Conservation (phyloP, 2,797 vertebrate species). For the Toxotes lorentzi region DNA sequence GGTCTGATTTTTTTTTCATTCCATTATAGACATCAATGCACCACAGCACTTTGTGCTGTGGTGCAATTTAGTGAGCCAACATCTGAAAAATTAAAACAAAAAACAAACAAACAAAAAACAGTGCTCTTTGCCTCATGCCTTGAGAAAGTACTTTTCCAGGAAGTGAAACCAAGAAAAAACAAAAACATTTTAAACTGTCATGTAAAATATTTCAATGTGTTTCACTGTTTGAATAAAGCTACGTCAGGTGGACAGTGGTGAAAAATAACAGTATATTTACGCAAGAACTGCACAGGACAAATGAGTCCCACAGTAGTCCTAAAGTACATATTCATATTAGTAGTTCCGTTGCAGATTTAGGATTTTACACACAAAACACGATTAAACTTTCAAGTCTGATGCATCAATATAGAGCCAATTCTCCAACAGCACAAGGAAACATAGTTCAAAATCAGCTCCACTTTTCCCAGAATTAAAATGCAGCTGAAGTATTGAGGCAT, state of each 20-base stretch:
- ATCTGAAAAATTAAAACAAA: too few species aligned
- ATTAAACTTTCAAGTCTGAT: background rate
- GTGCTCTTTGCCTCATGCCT: background rate
- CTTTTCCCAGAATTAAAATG: background rate
- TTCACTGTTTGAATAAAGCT: background rate
- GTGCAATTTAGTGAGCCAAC: too few species aligned
- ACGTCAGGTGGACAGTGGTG: background rate
- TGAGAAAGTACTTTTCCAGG: slow-evolving; percentile 4
- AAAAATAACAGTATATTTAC: background rate
- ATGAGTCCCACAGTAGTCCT: background rate
- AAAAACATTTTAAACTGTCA: too few species aligned
- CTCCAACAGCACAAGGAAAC: background rate
- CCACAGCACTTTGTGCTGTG: too few species aligned
- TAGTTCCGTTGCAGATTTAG: background rate
- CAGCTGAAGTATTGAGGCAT: too few species aligned
- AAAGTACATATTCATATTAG: too few species aligned
- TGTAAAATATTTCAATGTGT: background rate
- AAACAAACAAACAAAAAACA: too few species aligned
- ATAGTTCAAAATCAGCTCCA: background rate
- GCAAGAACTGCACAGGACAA: background rate
- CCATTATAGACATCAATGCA: background rate
- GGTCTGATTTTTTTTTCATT: background rate
- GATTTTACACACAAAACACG: background rate
- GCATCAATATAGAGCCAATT: background rate
- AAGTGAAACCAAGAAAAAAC: slow-evolving; percentile 6